Percentiles rank a stretch among this genome's conserved stretches.
These are phyloP conservation scores for Elaphurus davidianus DNA, from an alignment of 2,113 vertebrate genomes.

Conservation along the genomic window DNA sequence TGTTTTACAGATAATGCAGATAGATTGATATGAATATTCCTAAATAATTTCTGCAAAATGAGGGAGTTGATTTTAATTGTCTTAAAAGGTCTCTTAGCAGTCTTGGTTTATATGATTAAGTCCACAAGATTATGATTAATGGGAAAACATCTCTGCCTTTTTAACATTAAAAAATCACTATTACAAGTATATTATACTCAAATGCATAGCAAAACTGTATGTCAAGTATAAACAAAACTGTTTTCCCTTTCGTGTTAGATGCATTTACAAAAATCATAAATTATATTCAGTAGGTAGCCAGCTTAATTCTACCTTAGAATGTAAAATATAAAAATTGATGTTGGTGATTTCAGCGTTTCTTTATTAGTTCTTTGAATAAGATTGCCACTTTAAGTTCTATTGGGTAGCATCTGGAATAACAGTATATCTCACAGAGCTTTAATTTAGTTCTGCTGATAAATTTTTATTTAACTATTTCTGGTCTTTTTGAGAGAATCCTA, in stretches of 20 bases:
- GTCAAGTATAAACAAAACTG: not conserved
- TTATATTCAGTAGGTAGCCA: not conserved
- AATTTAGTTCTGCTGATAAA: conserved; percentile 32
- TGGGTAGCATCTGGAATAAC: not conserved
- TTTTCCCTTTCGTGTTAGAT: not conserved
- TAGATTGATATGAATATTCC: not conserved
- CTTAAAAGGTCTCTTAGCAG: not conserved
- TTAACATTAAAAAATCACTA: not conserved
- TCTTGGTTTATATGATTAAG: not conserved
- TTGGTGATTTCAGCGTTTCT: conserved; percentile 13
- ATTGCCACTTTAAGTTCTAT: not conserved
- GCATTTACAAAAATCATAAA: conserved; percentile 6
- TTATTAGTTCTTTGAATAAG: not conserved
- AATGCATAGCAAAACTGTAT: not conserved
- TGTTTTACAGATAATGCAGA: not conserved
- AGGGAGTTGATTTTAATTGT: not conserved
- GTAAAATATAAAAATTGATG: not conserved
- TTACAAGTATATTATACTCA: not conserved
- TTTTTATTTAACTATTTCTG: conserved; percentile 7
- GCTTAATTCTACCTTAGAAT: not conserved
- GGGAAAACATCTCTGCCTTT: not conserved
- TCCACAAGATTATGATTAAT: not conserved
- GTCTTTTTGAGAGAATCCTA: conserved; percentile 20
- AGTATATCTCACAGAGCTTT: not conserved
- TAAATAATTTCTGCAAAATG: conserved; percentile 22